These are phyloP conservation scores for Drosophila busckii DNA, from an alignment of 1,140 invertebrate genomes.

Conservation along the genomic window DNA sequence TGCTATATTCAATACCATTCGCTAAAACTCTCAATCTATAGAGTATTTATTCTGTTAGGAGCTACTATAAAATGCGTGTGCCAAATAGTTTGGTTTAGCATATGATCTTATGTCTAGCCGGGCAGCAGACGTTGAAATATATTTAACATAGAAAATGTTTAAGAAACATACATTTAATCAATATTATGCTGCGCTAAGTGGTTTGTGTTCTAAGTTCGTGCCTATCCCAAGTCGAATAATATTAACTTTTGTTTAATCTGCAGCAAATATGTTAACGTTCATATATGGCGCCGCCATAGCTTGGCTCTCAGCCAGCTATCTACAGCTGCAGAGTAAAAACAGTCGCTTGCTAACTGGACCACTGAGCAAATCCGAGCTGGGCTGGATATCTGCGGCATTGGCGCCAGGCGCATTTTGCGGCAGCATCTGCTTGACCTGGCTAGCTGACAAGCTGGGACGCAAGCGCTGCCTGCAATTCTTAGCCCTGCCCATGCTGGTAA, in stretches of 20 bases:
- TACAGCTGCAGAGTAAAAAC: slow-evolving; percentile 74
- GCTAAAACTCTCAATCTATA: too few relatives aligned
- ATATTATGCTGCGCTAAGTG: slow-evolving; percentile 1
- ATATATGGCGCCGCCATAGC: slow-evolving; percentile 42
- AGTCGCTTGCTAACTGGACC: slow-evolving; percentile 30
- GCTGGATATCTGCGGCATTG: slow-evolving; percentile 80
- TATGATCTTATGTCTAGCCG: too few relatives aligned
- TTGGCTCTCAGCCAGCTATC: slow-evolving; percentile 80
- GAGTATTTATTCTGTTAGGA: too few relatives aligned
- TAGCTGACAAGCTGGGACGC: too few relatives aligned
- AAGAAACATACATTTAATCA: slow-evolving; percentile 2
- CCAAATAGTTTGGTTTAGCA: too few relatives aligned
- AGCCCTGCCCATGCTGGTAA: too few relatives aligned
- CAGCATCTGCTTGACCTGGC: slow-evolving; percentile 79
- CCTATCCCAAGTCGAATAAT: not conserved
- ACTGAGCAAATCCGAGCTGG: slow-evolving; percentile 73
- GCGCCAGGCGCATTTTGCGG: slow-evolving; percentile 80
- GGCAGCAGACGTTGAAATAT: too few relatives aligned
- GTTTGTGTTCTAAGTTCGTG: not conserved
- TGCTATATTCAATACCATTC: too few relatives aligned
- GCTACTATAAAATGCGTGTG: too few relatives aligned
- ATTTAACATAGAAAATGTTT: too few relatives aligned
- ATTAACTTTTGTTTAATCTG: not conserved
- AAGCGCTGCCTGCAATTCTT: too few relatives aligned
- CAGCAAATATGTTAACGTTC: slow-evolving; percentile 35